Evolutionary conservation across 2,797 vertebrate species (phyloP).

Genomic region (Morus bassanus): DNA sequence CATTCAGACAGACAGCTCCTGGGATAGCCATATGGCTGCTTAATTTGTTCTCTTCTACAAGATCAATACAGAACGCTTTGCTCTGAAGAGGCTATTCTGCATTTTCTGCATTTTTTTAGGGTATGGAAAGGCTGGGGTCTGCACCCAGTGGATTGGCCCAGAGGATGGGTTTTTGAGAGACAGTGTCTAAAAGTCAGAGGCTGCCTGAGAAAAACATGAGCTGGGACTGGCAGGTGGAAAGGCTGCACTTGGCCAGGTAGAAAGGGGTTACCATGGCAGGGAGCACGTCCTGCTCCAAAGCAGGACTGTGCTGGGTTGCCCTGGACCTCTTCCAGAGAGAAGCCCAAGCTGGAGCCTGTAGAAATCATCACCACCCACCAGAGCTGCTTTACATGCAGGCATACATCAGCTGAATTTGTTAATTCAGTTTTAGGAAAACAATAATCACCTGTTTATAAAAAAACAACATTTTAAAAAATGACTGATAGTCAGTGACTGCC

Average conservation of each 20-base stretch:
- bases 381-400: background rate
- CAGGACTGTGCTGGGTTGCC: background rate
- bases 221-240: background rate
- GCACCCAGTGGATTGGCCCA: background rate
- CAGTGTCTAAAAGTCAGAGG: background rate
- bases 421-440: background rate
- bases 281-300: background rate
- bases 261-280: background rate
- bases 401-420: background rate
- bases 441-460: background rate
- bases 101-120: background rate
- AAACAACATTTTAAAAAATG: rapidly evolving
- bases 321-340: background rate
- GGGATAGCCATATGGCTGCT: background rate
- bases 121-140: background rate
- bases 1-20: background rate
- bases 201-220: background rate
- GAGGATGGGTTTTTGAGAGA: background rate
- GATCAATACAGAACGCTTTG: background rate
- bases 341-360: background rate
- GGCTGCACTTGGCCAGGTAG: background rate
- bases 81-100: background rate
- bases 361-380: background rate
- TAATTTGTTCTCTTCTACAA: background rate
- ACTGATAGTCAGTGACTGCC: background rate